Evolutionary conservation across 2,797 vertebrate genomes (phyloP).

Genomic region (Hephaestus fuliginosus): DNA sequence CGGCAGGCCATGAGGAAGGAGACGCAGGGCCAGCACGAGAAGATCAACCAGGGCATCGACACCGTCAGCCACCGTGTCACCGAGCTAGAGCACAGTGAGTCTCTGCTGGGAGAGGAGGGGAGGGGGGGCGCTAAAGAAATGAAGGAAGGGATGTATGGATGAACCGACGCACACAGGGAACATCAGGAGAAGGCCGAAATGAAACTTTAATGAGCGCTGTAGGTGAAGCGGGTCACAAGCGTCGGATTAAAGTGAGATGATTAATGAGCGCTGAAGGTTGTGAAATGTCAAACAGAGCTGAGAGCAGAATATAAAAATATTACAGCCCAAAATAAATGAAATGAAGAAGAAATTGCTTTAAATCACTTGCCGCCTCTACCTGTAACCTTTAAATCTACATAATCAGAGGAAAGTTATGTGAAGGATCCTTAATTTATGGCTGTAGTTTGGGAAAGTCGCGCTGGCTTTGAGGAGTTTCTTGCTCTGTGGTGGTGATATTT

Average conservation of each 20-base stretch:
- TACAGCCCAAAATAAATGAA: not conserved
- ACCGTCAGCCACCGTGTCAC: constrained; percentile 79
- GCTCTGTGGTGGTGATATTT: not conserved
- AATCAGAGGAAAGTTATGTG: not conserved
- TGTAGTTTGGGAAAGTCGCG: not conserved
- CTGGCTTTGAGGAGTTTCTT: not conserved
- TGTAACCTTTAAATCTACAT: not conserved
- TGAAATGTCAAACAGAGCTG: constrained; percentile 51
- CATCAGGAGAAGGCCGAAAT: constrained; percentile 23
- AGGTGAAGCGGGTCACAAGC: constrained; percentile 53
- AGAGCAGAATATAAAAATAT: constrained; percentile 5
- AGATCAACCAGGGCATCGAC: constrained; percentile 84
- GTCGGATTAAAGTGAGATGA: constrained; percentile 53
- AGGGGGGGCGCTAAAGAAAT: not conserved
- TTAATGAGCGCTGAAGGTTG: constrained; percentile 53
- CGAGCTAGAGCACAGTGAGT: constrained; percentile 86
- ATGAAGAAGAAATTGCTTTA: not conserved
- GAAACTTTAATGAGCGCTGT: constrained; percentile 61
- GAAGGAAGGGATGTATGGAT: constrained; percentile 17
- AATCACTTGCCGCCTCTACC: constrained; percentile 1
- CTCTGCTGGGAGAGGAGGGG: not conserved
- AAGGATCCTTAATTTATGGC: not conserved
- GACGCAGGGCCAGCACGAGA: constrained; percentile 82
- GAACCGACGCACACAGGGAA: constrained; percentile 4
- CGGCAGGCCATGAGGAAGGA: constrained; percentile 85